Percentiles rank a stretch among this genome's conserved stretches.
phyloP scores from a whole-genome alignment of 2,113 vertebrate genomes.

The Alectura lathami region DNA sequence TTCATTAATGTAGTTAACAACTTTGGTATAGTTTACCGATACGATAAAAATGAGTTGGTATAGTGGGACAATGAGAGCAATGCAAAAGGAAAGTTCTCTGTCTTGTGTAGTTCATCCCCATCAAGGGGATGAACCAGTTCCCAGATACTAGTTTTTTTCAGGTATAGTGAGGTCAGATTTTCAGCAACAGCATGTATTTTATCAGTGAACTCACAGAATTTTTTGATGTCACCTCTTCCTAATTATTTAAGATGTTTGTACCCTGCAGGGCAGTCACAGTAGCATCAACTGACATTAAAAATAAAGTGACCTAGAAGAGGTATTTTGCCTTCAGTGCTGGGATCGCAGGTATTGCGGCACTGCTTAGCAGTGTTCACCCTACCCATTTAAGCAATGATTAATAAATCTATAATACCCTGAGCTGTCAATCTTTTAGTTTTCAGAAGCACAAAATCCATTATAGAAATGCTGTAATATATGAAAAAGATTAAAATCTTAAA shows the following conservation, averaged over 20 bases:
- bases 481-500: conserved; percentile 82
- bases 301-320: conserved; percentile 46
- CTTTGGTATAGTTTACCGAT: neutral
- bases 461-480: conserved; percentile 75
- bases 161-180: rapidly evolving
- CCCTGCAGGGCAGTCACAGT: neutral
- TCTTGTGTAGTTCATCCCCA: neutral
- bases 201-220: neutral
- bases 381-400: conserved; percentile 74
- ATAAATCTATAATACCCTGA: conserved; percentile 74
- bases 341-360: conserved; percentile 8
- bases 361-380: conserved; percentile 15
- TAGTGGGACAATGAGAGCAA: neutral
- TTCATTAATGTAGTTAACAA: neutral
- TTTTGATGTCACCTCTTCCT: neutral
- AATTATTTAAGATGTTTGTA: conserved; percentile 20
- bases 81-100: neutral
- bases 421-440: conserved; percentile 78
- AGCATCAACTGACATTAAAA: conserved; percentile 22
- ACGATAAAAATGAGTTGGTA: neutral
- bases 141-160: neutral
- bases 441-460: conserved; percentile 77
- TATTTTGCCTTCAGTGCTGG: conserved; percentile 32
- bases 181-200: neutral
- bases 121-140: neutral